Evolutionary conservation across 2,113 vertebrate species (phyloP).

Genomic region (Dicaeum eximium): DNA sequence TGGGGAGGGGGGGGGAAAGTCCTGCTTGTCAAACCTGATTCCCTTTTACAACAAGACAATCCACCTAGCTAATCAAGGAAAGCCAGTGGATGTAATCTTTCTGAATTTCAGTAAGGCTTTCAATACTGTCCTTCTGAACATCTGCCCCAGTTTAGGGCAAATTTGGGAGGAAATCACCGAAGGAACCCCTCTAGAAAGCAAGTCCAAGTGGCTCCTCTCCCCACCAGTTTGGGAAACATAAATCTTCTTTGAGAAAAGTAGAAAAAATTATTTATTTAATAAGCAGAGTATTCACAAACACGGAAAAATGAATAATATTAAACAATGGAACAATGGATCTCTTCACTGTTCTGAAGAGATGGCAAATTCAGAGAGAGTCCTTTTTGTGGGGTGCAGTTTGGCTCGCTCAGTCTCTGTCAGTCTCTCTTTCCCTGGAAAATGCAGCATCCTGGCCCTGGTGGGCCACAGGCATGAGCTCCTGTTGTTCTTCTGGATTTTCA

Average conservation of each 20-base stretch:
- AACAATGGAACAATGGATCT: background rate
- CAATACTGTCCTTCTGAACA: background rate
- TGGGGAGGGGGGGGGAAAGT: background rate
- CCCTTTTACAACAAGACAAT: background rate
- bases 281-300: background rate
- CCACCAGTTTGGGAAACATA: background rate
- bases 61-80: background rate
- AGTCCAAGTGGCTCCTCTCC: background rate
- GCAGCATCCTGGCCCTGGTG: background rate
- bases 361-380: background rate
- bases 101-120: background rate
- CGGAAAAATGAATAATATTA: background rate
- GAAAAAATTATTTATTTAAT: background rate
- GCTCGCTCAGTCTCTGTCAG: too few species aligned
- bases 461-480: background rate
- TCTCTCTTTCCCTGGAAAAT: background rate
- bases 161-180: background rate
- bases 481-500: background rate
- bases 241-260: background rate
- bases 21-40: background rate
- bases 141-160: accelerated
- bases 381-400: accelerated
- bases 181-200: background rate
- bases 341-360: background rate
- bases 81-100: background rate